Base-by-base conservation (phyloP, 2,113 vertebrate species). In the Abramis brama region DNA sequence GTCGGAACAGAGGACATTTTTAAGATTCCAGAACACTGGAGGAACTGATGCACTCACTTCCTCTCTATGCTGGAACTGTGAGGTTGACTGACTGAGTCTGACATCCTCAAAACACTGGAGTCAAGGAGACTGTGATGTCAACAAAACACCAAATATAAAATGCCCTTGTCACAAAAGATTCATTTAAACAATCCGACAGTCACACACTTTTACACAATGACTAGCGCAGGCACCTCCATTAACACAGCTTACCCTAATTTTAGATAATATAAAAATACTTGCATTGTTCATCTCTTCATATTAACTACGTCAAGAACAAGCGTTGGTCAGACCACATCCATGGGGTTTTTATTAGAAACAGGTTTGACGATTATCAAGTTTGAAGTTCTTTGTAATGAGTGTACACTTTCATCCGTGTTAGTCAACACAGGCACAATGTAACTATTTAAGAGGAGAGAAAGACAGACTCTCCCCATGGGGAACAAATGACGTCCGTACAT, bases 401-500 rank as follows among this genome's bases (percentile, higher is more conserved):
- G 30, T 73, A 21, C 25, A 52, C 70, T 80, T 50, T 79, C 47
- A 52, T 77, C 75, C 39, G 76, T 79, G 27, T 76, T 27, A 52
- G 80, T 82, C 80, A 82, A 36, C 45, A 36, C 27, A 6, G 79
- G 64, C 79, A 82, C 50, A 71, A 71, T 80, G 75, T 15, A 64
- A 74, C 83, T 30, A 43, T 79, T 43, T 68, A 55, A 70, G 60
- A 25, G 76, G 50, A 71, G 70, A 74, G 21, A 84, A 62, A 50
- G 68, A 82, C 66, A 50, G 70, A 73, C 70, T 85, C 60, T 76
- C 83, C 85, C 85, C 36, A 23, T 30, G 82, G 86, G 79, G 85
- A 73, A 76, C 70, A 70, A 83, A 25, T 87, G 88, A 89, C 83
- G 88, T 12, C 25, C 13, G 33, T 71, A 82, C 60, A 57, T 52